Conservation (phyloP, 2,888 invertebrate genomes). For the Baccha elongata region DNA sequence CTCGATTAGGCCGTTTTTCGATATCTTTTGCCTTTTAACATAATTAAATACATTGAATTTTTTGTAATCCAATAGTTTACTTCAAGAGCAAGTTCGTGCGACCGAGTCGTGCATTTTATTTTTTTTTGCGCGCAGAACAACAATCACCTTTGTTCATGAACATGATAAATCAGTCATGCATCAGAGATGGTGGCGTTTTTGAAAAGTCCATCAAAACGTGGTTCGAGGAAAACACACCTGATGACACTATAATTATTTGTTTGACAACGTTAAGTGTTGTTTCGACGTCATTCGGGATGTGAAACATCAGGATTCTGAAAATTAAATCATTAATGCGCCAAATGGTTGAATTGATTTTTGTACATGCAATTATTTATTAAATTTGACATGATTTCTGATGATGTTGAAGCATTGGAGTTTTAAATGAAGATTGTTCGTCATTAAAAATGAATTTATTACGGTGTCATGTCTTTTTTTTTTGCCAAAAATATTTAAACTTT, state of each 20-base stretch:
- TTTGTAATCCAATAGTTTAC: too few relatives aligned
- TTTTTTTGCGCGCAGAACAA: background rate
- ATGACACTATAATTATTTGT: background rate
- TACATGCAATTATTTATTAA: background rate
- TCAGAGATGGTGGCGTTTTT: background rate
- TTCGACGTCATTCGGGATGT: background rate
- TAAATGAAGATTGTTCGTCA: too few relatives aligned
- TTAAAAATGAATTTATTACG: too few relatives aligned
- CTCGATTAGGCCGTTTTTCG: too few relatives aligned
- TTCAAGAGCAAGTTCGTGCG: too few relatives aligned
- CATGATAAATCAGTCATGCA: background rate
- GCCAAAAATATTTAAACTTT: too few relatives aligned
- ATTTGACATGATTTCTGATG: background rate
- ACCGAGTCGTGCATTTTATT: too few relatives aligned
- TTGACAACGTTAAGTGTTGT: background rate
- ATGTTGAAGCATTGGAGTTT: too few relatives aligned
- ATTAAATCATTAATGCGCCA: background rate
- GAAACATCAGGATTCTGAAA: background rate
- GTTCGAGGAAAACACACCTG: conserved; percentile 1
- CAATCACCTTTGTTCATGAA: background rate
- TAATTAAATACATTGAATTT: too few relatives aligned
- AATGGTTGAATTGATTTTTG: background rate
- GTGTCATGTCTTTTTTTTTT: too few relatives aligned
- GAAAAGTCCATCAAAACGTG: background rate
- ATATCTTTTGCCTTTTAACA: too few relatives aligned